A percentile compares a stretch with the other conserved stretches of the same genome.
Conservation (phyloP, 2,797 vertebrate genomes). For the Hoplostethus mediterraneus region DNA sequence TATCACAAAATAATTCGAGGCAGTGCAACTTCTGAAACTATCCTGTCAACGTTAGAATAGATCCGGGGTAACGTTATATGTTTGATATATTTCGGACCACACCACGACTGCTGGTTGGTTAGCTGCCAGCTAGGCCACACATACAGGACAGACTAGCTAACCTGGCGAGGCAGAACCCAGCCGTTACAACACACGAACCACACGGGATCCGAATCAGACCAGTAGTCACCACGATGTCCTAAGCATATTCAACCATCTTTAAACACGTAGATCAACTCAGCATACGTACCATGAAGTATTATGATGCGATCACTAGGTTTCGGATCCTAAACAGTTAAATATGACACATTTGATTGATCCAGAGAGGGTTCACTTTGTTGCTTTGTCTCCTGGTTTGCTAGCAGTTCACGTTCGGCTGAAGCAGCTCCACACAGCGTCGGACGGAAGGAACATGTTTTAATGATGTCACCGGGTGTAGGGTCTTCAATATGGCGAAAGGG, state of each 20-base stretch:
- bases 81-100: constrained; percentile 27
- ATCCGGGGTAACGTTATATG: neutral
- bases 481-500: constrained; percentile 44
- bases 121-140: constrained; percentile 81
- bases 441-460: constrained; percentile 84
- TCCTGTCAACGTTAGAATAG: neutral
- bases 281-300: constrained; percentile 73
- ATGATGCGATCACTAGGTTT: constrained; percentile 55
- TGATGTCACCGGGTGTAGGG: constrained; percentile 84
- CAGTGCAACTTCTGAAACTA: neutral
- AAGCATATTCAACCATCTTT: neutral
- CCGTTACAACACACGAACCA: constrained; percentile 83
- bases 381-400: constrained; percentile 87
- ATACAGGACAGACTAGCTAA: constrained; percentile 79
- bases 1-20: neutral
- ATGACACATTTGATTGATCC: constrained; percentile 85
- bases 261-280: neutral
- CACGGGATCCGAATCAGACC: constrained; percentile 82
- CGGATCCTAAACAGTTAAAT: constrained; percentile 84
- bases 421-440: constrained; percentile 86
- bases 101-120: constrained; percentile 71
- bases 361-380: constrained; percentile 84
- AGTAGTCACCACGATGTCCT: constrained; percentile 66
- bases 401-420: constrained; percentile 78
- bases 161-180: constrained; percentile 86